Percentiles rank a stretch among this genome's conserved stretches.
Evolutionary conservation across 2,113 vertebrate species (phyloP).

Genomic region (Alligator mississippiensis): DNA sequence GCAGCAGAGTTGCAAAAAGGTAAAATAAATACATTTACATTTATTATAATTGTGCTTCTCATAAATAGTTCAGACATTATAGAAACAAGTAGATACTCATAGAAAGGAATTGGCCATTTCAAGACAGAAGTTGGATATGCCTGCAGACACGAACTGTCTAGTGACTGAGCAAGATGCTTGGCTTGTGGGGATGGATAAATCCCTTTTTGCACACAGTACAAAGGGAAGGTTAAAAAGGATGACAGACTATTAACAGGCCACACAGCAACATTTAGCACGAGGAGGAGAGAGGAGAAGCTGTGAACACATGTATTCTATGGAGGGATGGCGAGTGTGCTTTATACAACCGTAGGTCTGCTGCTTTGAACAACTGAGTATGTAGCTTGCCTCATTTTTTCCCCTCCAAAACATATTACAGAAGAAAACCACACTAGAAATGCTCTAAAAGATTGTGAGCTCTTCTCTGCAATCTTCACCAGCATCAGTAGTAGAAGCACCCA

Average conservation of each 20-base stretch:
- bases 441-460: neutral
- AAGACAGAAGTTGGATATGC: neutral
- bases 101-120: neutral
- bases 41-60: conserved; percentile 35
- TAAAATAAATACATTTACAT: conserved; percentile 28
- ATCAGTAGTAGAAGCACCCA: conserved; percentile 93
- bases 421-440: neutral
- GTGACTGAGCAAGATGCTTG: neutral
- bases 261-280: neutral
- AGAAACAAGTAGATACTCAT: neutral
- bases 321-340: neutral
- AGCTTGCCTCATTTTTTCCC: neutral
- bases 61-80: conserved; percentile 22
- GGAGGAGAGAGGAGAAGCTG: neutral
- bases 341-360: neutral
- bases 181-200: neutral
- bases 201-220: neutral
- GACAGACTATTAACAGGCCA: neutral
- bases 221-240: conserved; percentile 20
- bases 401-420: neutral
- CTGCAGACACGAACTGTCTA: neutral
- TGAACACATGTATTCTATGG: neutral
- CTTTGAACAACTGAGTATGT: neutral
- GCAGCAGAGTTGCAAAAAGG: neutral
- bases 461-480: neutral